Evolutionary conservation across 2,888 invertebrate genomes (phyloP).

Genomic region (Conchocele bisecta): DNA sequence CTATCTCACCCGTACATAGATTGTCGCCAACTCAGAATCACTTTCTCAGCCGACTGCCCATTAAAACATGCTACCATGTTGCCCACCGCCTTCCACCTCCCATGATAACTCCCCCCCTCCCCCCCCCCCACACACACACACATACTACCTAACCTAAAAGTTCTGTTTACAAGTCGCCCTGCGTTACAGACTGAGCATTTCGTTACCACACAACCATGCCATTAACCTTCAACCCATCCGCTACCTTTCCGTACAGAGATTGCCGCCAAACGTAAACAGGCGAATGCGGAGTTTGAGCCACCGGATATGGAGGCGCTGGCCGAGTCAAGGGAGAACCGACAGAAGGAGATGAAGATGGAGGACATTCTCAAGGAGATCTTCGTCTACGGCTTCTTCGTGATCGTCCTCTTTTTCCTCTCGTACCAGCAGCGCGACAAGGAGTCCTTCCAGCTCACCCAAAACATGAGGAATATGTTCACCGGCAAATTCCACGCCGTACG

Average conservation of each 20-base stretch:
- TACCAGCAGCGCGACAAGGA: slow-evolving; percentile 80
- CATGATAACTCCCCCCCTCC: too few species aligned
- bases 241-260: slow-evolving; percentile 69
- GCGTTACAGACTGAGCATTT: too few species aligned
- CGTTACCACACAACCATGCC: too few species aligned
- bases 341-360: slow-evolving; percentile 81
- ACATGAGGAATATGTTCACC: slow-evolving; percentile 76
- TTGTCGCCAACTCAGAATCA: too few species aligned
- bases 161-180: too few species aligned
- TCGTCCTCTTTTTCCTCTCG: slow-evolving; percentile 81
- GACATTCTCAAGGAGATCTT: slow-evolving; percentile 79
- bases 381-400: slow-evolving; percentile 80
- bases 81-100: too few species aligned
- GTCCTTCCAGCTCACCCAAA: slow-evolving; percentile 73
- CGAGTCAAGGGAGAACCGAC: slow-evolving; percentile 70
- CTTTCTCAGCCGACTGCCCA: too few species aligned
- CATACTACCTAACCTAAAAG: too few species aligned
- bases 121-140: too few species aligned
- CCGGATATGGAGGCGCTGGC: slow-evolving; percentile 77
- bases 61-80: too few species aligned
- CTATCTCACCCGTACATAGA: too few species aligned
- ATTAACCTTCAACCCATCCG: too few species aligned
- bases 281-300: slow-evolving; percentile 73
- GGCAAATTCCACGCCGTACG: slow-evolving; percentile 67
- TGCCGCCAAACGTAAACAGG: slow-evolving; percentile 70